phyloP scores from a whole-genome alignment of 2,888 invertebrate genomes.

The Euclidia mi region DNA sequence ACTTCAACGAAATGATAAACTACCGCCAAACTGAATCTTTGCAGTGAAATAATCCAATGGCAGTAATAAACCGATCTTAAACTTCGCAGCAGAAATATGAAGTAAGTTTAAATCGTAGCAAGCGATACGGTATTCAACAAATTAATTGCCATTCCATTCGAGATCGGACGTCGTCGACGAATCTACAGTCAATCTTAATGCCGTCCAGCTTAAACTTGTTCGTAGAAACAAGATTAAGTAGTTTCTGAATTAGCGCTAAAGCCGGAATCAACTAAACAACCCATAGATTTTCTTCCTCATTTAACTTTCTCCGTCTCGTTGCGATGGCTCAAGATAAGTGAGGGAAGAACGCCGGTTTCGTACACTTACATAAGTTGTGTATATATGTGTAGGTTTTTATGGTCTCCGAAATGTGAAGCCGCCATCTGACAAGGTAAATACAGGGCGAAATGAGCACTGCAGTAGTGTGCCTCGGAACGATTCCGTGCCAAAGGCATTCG shows the following conservation, averaged over 20 bases:
- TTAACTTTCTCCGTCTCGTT: slow-evolving; percentile 72
- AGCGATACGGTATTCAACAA: slow-evolving; percentile 55
- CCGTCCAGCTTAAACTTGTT: slow-evolving; percentile 65
- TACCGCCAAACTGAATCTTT: too few relatives aligned
- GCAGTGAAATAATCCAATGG: slow-evolving; percentile 5
- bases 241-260: slow-evolving; percentile 75
- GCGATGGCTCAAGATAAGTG: slow-evolving; percentile 69
- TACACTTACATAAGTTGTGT: background rate
- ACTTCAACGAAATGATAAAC: too few relatives aligned
- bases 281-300: slow-evolving; percentile 82
- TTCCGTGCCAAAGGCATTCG: background rate
- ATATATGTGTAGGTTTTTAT: slow-evolving; percentile 7
- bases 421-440: slow-evolving; percentile 5
- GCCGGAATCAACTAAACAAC: slow-evolving; percentile 74
- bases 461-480: slow-evolving; percentile 1
- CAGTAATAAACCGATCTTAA: slow-evolving; percentile 40
- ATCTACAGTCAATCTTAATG: slow-evolving; percentile 51
- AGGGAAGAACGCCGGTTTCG: slow-evolving; percentile 55
- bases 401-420: slow-evolving; percentile 16
- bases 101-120: slow-evolving; percentile 41
- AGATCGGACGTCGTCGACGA: slow-evolving; percentile 28
- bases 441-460: background rate
- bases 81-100: slow-evolving; percentile 32
- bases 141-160: slow-evolving; percentile 58
- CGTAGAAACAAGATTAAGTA: slow-evolving; percentile 71